Conservation (phyloP, 1,140 invertebrate species). For the Sycophila sp. region DNA sequence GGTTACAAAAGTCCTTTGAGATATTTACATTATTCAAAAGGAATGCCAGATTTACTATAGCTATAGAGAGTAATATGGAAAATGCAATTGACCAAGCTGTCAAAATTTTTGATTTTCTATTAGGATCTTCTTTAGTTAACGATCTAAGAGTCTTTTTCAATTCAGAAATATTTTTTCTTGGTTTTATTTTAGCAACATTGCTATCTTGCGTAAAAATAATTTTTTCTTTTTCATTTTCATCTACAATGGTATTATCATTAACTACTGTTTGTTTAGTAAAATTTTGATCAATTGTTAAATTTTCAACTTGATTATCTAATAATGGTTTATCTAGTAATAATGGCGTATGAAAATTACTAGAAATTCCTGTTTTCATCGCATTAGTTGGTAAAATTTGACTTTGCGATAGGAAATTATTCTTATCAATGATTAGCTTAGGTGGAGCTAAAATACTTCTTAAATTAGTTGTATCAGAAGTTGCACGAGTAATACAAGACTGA, state of each 20-base stretch:
- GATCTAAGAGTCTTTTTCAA: constrained; percentile 42
- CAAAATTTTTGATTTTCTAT: constrained; percentile 23
- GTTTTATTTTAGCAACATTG: background rate
- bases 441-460: constrained; percentile 12
- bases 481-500: too few species aligned
- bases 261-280: too few species aligned
- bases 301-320: too few species aligned
- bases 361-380: too few species aligned
- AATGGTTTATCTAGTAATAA: too few species aligned
- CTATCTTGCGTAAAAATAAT: background rate
- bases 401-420: too few species aligned
- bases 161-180: constrained; percentile 18
- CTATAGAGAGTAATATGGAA: constrained; percentile 38
- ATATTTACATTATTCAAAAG: constrained; percentile 39
- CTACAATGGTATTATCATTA: background rate
- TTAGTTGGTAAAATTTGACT: too few species aligned
- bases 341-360: too few species aligned
- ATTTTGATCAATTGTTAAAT: too few species aligned
- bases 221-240: background rate
- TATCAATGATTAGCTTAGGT: background rate
- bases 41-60: constrained; percentile 28
- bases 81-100: constrained; percentile 36
- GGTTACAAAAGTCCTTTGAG: constrained; percentile 35
- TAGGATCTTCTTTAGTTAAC: constrained; percentile 26
- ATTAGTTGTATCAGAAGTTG: too few species aligned